Percentiles rank a stretch among this genome's conserved stretches.
These are phyloP conservation scores for Electrona antarctica DNA, from an alignment of 2,113 vertebrate species.

Conservation along the genomic window DNA sequence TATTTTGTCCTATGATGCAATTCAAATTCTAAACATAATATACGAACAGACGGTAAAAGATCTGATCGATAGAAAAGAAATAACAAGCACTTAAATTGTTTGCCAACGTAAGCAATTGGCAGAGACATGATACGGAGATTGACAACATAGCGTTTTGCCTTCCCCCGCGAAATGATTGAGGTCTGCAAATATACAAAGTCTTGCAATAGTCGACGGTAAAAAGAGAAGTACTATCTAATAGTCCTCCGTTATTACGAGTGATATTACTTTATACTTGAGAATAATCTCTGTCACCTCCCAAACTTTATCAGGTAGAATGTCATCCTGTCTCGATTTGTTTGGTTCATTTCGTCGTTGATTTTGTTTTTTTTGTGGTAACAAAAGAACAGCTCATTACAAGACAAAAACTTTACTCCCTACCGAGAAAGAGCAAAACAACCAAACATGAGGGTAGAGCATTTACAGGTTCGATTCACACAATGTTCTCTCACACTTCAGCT, in stretches of 20 bases:
- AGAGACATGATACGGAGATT: slow-evolving; percentile 64
- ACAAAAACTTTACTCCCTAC: slow-evolving; percentile 23
- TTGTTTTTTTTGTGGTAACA: slow-evolving; percentile 23
- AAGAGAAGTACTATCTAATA: slow-evolving; percentile 57
- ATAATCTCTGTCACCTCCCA: slow-evolving; percentile 24
- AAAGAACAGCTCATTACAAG: slow-evolving; percentile 27
- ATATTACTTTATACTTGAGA: slow-evolving; percentile 46
- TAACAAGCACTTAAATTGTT: slow-evolving; percentile 84
- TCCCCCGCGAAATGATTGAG: slow-evolving; percentile 50
- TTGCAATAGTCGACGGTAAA: slow-evolving; percentile 60
- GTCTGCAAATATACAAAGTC: slow-evolving; percentile 67
- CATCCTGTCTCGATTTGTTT: slow-evolving; percentile 44
- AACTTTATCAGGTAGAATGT: slow-evolving; percentile 23
- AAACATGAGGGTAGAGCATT: slow-evolving; percentile 18
- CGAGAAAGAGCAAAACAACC: slow-evolving; percentile 15
- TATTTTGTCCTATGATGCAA: slow-evolving; percentile 62
- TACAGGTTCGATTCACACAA: slow-evolving; percentile 23
- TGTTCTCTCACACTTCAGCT: slow-evolving; percentile 46
- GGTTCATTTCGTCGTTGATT: slow-evolving; percentile 20
- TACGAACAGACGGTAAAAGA: slow-evolving; percentile 88
- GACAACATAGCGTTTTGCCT: slow-evolving; percentile 54
- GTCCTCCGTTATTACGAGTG: slow-evolving; percentile 46
- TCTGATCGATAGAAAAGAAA: slow-evolving; percentile 91
- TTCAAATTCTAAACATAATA: slow-evolving; percentile 80
- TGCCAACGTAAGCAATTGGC: slow-evolving; percentile 68